These are phyloP conservation scores for Rhodeus uyekii DNA, from an alignment of 2,797 vertebrate species.

Conservation along the genomic window DNA sequence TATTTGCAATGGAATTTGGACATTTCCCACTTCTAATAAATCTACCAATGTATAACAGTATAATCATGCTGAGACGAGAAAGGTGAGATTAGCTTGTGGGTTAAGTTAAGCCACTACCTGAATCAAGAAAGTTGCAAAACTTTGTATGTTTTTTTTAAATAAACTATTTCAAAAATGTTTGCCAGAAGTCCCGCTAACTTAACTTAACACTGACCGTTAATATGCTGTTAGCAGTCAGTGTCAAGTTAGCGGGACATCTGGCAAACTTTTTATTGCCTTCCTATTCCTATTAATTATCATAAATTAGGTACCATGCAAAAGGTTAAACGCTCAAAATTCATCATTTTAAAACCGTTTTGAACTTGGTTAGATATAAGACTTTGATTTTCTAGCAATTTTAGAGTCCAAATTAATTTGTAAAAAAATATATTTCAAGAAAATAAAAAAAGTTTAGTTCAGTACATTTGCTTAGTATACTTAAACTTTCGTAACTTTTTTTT, in stretches of 20 bases:
- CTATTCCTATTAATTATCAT: background rate
- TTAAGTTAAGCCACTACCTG: background rate
- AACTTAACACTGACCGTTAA: no score
- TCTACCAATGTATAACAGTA: no score
- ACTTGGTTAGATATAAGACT: background rate
- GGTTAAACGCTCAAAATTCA: background rate
- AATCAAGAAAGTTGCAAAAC: background rate
- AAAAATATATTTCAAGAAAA: background rate
- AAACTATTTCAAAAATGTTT: no score
- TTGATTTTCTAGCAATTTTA: background rate
- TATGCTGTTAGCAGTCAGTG: background rate
- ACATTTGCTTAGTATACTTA: background rate
- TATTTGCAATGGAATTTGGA: slow-evolving; percentile 33
- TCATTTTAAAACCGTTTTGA: background rate
- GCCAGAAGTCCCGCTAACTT: no score
- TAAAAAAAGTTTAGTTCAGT: background rate
- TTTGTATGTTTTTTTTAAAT: background rate
- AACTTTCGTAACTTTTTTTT: background rate
- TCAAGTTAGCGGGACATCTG: background rate
- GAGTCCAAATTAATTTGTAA: background rate
- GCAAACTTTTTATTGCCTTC: background rate
- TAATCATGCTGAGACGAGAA: background rate
- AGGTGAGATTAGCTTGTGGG: background rate
- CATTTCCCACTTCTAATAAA: slow-evolving; percentile 8
- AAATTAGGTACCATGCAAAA: background rate